Conservation (phyloP, 2,888 invertebrate genomes). For the Xylota segnis region DNA sequence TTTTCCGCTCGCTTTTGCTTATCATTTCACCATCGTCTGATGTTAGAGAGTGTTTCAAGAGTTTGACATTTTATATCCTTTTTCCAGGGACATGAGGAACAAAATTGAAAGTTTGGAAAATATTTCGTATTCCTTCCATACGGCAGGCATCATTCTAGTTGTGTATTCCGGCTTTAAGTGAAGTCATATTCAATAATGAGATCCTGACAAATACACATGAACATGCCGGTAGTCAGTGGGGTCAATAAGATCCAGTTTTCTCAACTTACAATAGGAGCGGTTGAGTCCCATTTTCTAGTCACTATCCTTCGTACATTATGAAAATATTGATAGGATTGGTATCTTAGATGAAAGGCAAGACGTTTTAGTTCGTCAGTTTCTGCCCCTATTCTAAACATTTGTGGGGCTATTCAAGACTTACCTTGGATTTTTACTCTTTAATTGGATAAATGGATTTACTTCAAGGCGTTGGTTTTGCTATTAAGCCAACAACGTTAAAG, state of each 20-base stretch:
- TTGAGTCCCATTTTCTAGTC: no score
- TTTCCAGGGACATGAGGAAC: not conserved
- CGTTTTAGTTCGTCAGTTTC: no score
- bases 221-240: not conserved
- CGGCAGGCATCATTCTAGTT: not conserved
- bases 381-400: no score
- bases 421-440: no score
- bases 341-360: no score
- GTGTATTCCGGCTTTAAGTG: not conserved
- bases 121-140: slow-evolving; percentile 29
- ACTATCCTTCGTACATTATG: no score
- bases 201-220: not conserved
- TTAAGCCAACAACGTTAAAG: no score
- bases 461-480: no score
- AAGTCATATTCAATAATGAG: slow-evolving; percentile 10
- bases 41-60: slow-evolving; percentile 11
- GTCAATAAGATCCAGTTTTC: not conserved
- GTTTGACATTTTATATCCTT: slow-evolving; percentile 10
- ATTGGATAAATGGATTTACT: no score
- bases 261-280: no score
- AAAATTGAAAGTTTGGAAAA: slow-evolving; percentile 14
- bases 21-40: slow-evolving; percentile 25
- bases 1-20: slow-evolving; percentile 28
- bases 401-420: no score
- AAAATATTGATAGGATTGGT: no score